Percentiles rank a stretch among this genome's conserved stretches.
Evolutionary conservation across 1,140 invertebrate species (phyloP).

Genomic region (Ceratoteleas bidentatus): DNA sequence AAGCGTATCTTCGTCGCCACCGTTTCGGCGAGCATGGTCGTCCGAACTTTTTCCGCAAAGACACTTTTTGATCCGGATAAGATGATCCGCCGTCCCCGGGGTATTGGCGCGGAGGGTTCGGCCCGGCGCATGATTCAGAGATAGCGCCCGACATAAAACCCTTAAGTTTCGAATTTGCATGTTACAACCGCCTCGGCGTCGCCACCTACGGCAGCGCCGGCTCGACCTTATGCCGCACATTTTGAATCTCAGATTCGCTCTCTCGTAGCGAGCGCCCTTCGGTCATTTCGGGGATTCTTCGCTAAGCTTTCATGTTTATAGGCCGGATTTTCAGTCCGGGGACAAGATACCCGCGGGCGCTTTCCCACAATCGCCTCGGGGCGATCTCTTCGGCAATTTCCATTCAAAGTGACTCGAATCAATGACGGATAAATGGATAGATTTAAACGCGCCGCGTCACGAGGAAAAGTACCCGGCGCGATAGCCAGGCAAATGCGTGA

Average conservation of each 20-base stretch:
- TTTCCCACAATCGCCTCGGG: constrained; percentile 7
- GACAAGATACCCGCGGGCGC: constrained; percentile 40
- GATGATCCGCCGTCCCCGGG: constrained; percentile 70
- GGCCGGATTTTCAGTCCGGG: constrained; percentile 69
- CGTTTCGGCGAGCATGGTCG: constrained; percentile 38
- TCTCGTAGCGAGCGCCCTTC: constrained; percentile 69
- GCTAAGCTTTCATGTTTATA: constrained; percentile 78
- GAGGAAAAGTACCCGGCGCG: too few species aligned
- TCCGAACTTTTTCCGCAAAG: constrained; percentile 62
- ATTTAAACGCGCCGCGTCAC: constrained; percentile 27
- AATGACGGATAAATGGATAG: constrained; percentile 50
- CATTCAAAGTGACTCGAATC: constrained; percentile 38
- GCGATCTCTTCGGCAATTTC: constrained; percentile 20
- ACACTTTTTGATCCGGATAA: constrained; percentile 74
- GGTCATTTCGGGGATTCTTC: constrained; percentile 74
- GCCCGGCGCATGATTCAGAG: constrained; percentile 76
- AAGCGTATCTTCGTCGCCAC: constrained; percentile 51
- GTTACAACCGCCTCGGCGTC: constrained; percentile 75
- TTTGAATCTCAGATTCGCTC: constrained; percentile 76
- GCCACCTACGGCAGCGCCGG: constrained; percentile 63
- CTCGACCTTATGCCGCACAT: constrained; percentile 74
- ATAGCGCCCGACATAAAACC: constrained; percentile 81
- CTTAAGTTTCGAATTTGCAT: constrained; percentile 82
- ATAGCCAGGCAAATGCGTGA: too few species aligned
- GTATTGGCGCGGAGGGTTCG: constrained; percentile 63